Evolutionary conservation across 2,797 vertebrate genomes (phyloP), one percentile per base, ranked within the genome.

Genomic region (Cossypha polioptera): DNA sequence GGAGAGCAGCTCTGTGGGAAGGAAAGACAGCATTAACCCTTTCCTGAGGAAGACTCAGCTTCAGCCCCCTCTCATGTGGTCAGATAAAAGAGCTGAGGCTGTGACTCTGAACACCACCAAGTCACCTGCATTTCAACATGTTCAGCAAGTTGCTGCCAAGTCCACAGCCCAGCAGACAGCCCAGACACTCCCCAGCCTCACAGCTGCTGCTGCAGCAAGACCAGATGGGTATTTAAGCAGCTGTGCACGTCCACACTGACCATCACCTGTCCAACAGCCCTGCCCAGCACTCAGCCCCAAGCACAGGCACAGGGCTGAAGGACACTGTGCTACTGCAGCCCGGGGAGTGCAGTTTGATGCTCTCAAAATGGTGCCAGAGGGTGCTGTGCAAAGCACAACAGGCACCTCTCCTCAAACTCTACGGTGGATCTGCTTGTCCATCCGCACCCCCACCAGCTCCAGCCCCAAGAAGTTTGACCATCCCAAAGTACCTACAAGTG

Each of bases 1-100:
- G 51, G 65, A 88, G 86, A 93, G 77, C 65, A 92, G 89, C 63
- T 94, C 86, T 76, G 48, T 22, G 38, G 89, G 89, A 96, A 95
- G 83, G 40, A 94, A 91, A 87, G 94, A 83, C 57, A 81, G 71
- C 0, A 0, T 97, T 96, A 97, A 97, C 94, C 79, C 93, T 61
- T 97, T 96, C 92, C 69, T 40, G 50, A 81, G 43, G 66, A 91
- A 87, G 31, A 47, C 33, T 78, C n/a, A n/a, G 78, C 62, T 69
- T 77, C 55, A 73, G 48, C 11, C 61, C 53, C 51, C 35, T 74
- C 38, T 33, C 50, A 68, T 0, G 38, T 1, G 2, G 28, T 54
- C 31, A 65, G 38, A 66, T 24, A 35, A 14, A 84, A 75, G 28
- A 55, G 61, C 29, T 0, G 5, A 76, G 43, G 22, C 33, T 83